Evolutionary conservation across 2,888 invertebrate species (phyloP), one percentile per base, ranked within the genome.

Genomic region (Diplolepis rosae): DNA sequence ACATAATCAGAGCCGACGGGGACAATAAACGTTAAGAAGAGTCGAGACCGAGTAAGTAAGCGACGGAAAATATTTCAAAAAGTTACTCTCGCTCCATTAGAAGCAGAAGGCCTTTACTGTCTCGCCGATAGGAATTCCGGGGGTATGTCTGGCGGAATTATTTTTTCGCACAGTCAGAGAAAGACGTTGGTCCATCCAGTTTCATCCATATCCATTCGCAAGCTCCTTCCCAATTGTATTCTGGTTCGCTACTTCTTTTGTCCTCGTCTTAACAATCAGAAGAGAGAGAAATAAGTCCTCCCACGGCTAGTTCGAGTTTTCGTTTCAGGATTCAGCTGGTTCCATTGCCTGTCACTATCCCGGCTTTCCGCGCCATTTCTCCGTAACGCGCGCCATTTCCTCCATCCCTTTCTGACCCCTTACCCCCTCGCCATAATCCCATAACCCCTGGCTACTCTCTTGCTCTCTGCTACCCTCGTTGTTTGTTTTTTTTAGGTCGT

Each of bases 331-430:
- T 79, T 80, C 80, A 77, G 76, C 78, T 52, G 61, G 35, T 66
- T 79, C 81, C 87, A 86, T 87, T 86, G 85, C 85, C 82, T 84
- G 84, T 87, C 87, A 85, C 88, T 88, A 88, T 89, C 88, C 88
- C 85, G 83, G 84, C 84, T 88, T 89, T 89, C 88, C 88, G 85
- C 88, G 86, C 88, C 88, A 89, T 89, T 89, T 89, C 88, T 83
- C 84, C 84, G 84, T 88, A 89, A 88, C 86, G 88, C 84, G 85
- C 87, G 82, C 89, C 88, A 89, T 89, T 89, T 89, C 88, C 87
- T 88, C 85, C 83, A 84, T 81, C 85, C 81, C 83, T 80, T 83
- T 80, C n/a, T 81, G 73, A 82, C 81, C 80, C 76, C 74, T 75
- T 68, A 72, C 77, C 77, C 71, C 77, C 80, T 78, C 77, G 71